Conservation (phyloP, 2,113 vertebrate species). For the Clinocottus analis region DNA sequence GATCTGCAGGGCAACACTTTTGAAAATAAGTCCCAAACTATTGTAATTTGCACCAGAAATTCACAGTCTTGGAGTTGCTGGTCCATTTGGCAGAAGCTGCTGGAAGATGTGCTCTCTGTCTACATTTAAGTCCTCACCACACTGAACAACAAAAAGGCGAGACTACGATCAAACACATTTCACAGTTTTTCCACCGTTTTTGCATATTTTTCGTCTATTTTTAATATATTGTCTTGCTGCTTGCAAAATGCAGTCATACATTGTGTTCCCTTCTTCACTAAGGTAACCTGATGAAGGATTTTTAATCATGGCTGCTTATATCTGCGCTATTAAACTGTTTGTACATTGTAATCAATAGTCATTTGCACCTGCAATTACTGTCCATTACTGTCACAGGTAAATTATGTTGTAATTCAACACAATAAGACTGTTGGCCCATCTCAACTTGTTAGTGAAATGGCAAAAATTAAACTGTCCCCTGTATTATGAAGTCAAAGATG, state of each 20-base stretch:
- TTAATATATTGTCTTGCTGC: neutral
- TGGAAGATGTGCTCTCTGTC: neutral
- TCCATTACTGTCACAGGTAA: conserved; percentile 1
- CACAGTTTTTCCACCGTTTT: no score
- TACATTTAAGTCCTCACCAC: neutral
- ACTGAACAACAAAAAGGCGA: neutral
- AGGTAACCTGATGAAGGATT: neutral
- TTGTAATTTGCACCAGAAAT: neutral
- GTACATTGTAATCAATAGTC: neutral
- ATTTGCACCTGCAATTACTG: conserved; percentile 16
- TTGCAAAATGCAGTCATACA: neutral
- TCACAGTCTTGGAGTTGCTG: neutral
- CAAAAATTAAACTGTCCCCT: neutral
- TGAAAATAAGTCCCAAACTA: neutral
- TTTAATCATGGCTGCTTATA: conserved; percentile 9
- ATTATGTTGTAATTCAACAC: conserved; percentile 3
- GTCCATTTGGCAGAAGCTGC: neutral
- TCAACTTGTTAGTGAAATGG: neutral
- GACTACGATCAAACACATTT: neutral
- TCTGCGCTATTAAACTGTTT: neutral
- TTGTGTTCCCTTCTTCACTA: neutral
- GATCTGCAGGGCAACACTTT: neutral
- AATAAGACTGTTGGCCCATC: neutral
- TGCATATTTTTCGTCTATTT: neutral
- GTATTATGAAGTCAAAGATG: neutral